These are phyloP conservation scores for Rosalia funebris DNA, from an alignment of 2,888 invertebrate species.

Conservation along the genomic window DNA sequence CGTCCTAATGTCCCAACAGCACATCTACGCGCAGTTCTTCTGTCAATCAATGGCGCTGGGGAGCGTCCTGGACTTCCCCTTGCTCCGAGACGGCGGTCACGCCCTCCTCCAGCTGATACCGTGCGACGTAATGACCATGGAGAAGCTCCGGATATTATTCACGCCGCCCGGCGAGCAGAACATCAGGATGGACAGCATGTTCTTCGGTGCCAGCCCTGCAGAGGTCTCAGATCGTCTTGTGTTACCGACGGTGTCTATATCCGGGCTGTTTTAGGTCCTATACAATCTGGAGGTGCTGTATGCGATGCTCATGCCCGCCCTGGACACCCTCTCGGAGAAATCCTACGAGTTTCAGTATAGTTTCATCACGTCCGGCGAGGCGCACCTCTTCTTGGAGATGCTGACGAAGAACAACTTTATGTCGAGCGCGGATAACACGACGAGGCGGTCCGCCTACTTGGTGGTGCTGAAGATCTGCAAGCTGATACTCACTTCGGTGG, in stretches of 20 bases:
- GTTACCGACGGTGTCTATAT: not conserved
- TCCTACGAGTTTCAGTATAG: conserved; percentile 76
- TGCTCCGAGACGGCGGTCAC: conserved; percentile 85
- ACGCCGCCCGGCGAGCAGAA: conserved; percentile 60
- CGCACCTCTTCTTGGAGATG: conserved; percentile 79
- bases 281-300: conserved; percentile 76
- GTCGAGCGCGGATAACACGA: conserved; percentile 78
- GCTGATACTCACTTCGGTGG: conserved; percentile 86
- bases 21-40: conserved; percentile 82
- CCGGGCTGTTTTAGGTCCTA: conserved; percentile 70
- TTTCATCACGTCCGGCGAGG: conserved; percentile 74
- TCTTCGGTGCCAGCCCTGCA: conserved; percentile 78
- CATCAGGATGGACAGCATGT: conserved; percentile 70
- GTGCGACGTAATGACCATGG: conserved; percentile 68
- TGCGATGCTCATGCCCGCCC: conserved; percentile 90
- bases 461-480: conserved; percentile 90
- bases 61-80: conserved; percentile 80
- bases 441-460: conserved; percentile 80
- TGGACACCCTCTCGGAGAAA: conserved; percentile 79
- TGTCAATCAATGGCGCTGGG: conserved; percentile 90
- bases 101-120: conserved; percentile 84
- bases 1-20: conserved; percentile 86
- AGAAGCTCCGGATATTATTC: conserved; percentile 70
- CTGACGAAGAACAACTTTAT: conserved; percentile 87
- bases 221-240: conserved; percentile 63